Evolutionary conservation across 2,113 vertebrate species (phyloP).

Genomic region (Catharus bicknelli): DNA sequence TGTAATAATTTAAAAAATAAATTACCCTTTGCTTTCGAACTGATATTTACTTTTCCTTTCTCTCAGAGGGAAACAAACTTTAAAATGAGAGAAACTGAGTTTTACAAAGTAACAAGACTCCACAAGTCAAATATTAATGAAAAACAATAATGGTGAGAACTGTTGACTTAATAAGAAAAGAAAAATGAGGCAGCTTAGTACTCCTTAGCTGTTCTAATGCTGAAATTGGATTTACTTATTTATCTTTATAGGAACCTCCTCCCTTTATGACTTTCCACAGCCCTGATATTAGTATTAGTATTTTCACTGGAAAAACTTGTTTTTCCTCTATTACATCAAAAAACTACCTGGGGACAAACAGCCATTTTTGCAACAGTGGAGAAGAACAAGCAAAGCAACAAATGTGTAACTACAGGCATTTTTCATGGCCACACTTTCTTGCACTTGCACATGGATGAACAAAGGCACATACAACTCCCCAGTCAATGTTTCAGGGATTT

Average conservation of each 20-base stretch:
- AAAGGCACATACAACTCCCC: background rate
- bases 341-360: background rate
- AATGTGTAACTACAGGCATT: background rate
- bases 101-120: background rate
- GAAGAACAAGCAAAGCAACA: conserved; percentile 22
- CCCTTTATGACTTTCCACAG: background rate
- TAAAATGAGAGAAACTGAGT: conserved; percentile 20
- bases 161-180: conserved; percentile 13
- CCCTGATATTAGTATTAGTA: background rate
- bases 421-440: background rate
- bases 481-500: background rate
- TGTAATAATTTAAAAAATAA: conserved; percentile 28
- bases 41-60: conserved; percentile 32
- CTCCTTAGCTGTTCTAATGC: background rate
- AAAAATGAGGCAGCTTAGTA: background rate
- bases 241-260: background rate
- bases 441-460: background rate
- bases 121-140: conserved; percentile 9
- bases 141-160: background rate
- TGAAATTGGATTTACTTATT: background rate
- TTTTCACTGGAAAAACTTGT: background rate
- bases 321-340: background rate
- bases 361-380: background rate
- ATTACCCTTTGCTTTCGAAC: conserved; percentile 9
- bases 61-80: conserved; percentile 31